Evolutionary conservation across 1,140 invertebrate genomes (phyloP), one percentile per base, ranked within the genome.

Genomic region (Drosophila kurseongensis): DNA sequence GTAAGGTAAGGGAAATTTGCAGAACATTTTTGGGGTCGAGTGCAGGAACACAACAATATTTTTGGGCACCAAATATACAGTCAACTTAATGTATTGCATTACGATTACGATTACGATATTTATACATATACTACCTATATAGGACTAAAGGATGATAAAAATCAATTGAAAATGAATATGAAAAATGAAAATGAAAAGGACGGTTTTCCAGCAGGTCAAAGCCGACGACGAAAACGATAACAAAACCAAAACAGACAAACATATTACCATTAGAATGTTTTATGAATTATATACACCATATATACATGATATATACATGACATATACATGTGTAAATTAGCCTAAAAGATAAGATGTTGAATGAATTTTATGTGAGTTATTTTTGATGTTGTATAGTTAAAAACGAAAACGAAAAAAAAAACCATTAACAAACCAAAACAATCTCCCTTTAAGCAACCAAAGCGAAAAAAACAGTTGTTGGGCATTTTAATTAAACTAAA

Each of bases 281-380:
- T 86, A 86, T 82, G 83, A 83, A 86, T 88, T 86, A 80, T 86
- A 86, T 86, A 88, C 83, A 86, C 83, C 79, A 69, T 68, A 82
- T 82, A 80, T 81, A 81, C 57, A 75, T 74, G 56, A 55, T 58
- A 47, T 67, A 74, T 69, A 75, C 56, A 74, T 48, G 58, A 72
- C 62, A 76, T 60, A 75, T 45, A 80, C 58, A 61, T 63, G 63
- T 79, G 58, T 52, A 58, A 23, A 55, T 45, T 74, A 74, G 51
- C 55, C 45, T 77, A 74, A 62, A 51, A 42, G 18, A 74, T 82
- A 88, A 88, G 75, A 79, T 88, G 82, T 86, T 86, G 75, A 86
- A 81, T 78, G 51, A 88, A 88, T 82, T 86, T 82, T 82, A 88
- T 88, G 82, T 86, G 82, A 86, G 71, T 88, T 86, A 82, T 79